These are phyloP conservation scores for Scaptodrosophila lebanonensis DNA, from an alignment of 1,140 invertebrate species.

Conservation along the genomic window DNA sequence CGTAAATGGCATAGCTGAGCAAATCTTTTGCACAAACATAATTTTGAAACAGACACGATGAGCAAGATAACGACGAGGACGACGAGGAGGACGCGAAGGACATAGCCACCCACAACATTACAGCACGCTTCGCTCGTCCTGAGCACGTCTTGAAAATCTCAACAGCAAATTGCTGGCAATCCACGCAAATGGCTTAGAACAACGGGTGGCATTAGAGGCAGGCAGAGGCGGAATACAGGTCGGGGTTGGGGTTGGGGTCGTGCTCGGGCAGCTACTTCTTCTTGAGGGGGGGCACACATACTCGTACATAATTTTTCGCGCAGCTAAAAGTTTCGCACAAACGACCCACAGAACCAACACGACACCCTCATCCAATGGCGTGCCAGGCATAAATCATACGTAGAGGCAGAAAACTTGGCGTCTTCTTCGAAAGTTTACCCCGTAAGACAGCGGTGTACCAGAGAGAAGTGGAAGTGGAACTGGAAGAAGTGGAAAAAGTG, in stretches of 20 bases:
- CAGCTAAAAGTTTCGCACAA: constrained; percentile 55
- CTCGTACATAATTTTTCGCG: constrained; percentile 61
- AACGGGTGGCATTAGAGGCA: constrained; percentile 65
- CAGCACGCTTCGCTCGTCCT: constrained; percentile 8
- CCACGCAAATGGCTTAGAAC: constrained; percentile 75
- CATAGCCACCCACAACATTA: background rate
- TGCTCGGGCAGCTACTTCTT: constrained; percentile 54
- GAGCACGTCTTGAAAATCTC: constrained; percentile 61
- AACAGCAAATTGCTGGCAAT: constrained; percentile 74
- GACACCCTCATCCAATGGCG: constrained; percentile 60
- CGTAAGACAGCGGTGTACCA: background rate
- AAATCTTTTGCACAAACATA: constrained; percentile 76
- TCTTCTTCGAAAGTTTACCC: constrained; percentile 42
- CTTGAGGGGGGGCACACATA: constrained; percentile 36
- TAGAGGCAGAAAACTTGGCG: constrained; percentile 54
- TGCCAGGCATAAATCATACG: constrained; percentile 65
- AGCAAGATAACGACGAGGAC: constrained; percentile 20
- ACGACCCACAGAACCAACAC: constrained; percentile 9
- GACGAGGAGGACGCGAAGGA: background rate
- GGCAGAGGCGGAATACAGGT: background rate
- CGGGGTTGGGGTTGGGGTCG: background rate
- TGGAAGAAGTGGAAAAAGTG: constrained; percentile 10
- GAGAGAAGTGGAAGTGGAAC: too few species aligned
- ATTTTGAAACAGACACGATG: constrained; percentile 74
- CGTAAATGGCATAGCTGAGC: too few species aligned